Evolutionary conservation across 2,888 invertebrate genomes (phyloP).

Genomic region (Baccha elongata): DNA sequence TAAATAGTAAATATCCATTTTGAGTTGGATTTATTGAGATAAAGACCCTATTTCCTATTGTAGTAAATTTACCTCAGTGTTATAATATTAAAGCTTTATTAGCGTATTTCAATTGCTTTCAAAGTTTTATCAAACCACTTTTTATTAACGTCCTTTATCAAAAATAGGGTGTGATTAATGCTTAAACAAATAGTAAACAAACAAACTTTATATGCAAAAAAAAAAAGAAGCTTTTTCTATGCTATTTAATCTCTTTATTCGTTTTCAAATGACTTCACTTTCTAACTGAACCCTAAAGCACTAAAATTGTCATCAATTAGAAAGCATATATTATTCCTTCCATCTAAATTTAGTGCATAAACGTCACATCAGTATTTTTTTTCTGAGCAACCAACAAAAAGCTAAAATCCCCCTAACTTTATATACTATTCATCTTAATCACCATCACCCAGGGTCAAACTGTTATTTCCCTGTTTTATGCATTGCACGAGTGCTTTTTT

Average conservation of each 20-base stretch:
- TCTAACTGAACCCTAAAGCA: not conserved
- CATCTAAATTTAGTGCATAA: not conserved
- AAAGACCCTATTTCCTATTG: no score
- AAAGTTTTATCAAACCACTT: no score
- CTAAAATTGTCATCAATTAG: conserved; percentile 12
- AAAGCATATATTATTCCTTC: not conserved
- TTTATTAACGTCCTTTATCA: no score
- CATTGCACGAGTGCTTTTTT: not conserved
- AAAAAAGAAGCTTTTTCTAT: not conserved
- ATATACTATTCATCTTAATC: conserved; percentile 34
- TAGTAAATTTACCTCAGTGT: no score
- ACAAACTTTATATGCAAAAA: not conserved
- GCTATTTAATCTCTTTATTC: not conserved
- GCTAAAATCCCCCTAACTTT: not conserved
- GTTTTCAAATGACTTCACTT: not conserved
- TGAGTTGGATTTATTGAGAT: no score
- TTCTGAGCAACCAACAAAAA: conserved; percentile 9
- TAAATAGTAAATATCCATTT: no score
- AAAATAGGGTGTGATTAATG: no score
- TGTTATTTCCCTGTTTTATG: not conserved
- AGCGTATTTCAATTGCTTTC: no score
- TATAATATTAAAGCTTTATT: no score
- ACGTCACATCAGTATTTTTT: conserved; percentile 9
- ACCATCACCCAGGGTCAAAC: conserved; percentile 34
- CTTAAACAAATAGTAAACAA: no score